Evolutionary conservation across 2,888 invertebrate genomes (phyloP).

Genomic region (Philopedon plagiatum): DNA sequence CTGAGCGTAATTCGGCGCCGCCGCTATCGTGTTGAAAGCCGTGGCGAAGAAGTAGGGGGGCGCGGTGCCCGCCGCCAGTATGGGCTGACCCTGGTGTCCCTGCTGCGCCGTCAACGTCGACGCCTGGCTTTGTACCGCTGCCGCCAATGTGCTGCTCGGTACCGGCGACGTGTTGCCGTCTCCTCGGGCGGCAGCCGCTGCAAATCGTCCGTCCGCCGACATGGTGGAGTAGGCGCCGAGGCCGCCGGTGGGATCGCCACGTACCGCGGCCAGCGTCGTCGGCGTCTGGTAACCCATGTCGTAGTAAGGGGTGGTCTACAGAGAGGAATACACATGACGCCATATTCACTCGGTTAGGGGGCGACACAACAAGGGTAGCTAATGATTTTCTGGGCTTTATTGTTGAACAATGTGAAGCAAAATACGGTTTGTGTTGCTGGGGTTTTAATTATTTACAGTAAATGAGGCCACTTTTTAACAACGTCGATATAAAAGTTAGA

Average conservation of each 20-base stretch:
- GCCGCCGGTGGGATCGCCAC: conserved; percentile 77
- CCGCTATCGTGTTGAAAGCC: conserved; percentile 76
- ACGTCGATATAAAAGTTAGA: too few relatives aligned
- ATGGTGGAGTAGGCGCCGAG: conserved; percentile 79
- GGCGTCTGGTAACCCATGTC: conserved; percentile 83
- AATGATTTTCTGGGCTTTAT: not conserved
- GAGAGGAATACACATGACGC: conserved; percentile 50
- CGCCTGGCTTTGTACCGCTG: conserved; percentile 76
- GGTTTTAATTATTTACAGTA: too few relatives aligned
- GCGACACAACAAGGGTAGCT: not conserved
- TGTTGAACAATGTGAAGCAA: not conserved
- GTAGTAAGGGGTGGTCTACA: conserved; percentile 75
- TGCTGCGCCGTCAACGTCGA: conserved; percentile 62
- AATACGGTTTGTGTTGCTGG: too few relatives aligned
- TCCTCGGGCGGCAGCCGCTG: conserved; percentile 68
- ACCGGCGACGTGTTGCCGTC: conserved; percentile 88
- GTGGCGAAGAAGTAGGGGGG: conserved; percentile 83
- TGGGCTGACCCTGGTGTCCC: conserved; percentile 73
- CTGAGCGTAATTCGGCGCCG: conserved; percentile 74
- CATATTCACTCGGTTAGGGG: conserved; percentile 43
- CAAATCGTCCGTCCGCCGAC: conserved; percentile 76
- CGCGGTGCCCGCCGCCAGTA: conserved; percentile 74
- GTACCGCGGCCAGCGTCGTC: conserved; percentile 78
- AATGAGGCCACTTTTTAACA: too few relatives aligned
- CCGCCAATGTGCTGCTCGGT: conserved; percentile 69